A percentile compares a stretch with the other conserved stretches of the same genome.
phyloP scores from a whole-genome alignment of 2,888 invertebrate genomes.

The Gerris lacustris region DNA sequence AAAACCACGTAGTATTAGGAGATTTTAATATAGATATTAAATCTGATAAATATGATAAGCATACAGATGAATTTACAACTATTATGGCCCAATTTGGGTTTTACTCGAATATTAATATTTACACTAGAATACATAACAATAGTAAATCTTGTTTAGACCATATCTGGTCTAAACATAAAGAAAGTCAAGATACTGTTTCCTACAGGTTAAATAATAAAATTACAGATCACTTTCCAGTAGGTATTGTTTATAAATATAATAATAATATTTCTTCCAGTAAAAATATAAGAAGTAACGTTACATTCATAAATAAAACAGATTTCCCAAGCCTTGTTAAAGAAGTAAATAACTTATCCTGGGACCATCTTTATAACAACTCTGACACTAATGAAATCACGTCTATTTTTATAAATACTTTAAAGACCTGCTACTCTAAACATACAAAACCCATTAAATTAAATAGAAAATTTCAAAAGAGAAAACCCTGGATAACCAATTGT shows the following conservation, averaged over 20 bases:
- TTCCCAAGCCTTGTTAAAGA: neutral
- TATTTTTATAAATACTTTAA: neutral
- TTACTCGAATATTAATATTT: neutral
- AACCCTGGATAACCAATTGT: neutral
- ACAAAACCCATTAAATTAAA: neutral
- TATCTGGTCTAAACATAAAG: neutral
- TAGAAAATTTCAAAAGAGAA: neutral
- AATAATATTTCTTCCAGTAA: neutral
- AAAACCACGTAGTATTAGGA: neutral
- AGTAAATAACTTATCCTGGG: neutral
- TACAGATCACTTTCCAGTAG: neutral
- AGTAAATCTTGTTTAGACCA: neutral
- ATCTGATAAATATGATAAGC: neutral
- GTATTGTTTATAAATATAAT: neutral
- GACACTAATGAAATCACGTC: neutral
- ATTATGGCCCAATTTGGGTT: neutral
- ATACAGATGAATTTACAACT: neutral
- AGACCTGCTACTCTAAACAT: neutral
- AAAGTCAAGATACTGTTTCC: neutral
- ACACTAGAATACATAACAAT: neutral
- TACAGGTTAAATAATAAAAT: neutral
- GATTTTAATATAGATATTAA: slow-evolving; percentile 3
- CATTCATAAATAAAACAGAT: neutral
- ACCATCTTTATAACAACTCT: neutral
- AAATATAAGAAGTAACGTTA: neutral